phyloP scores from a whole-genome alignment of 2,113 vertebrate genomes.

The Lophotis ruficrista region DNA sequence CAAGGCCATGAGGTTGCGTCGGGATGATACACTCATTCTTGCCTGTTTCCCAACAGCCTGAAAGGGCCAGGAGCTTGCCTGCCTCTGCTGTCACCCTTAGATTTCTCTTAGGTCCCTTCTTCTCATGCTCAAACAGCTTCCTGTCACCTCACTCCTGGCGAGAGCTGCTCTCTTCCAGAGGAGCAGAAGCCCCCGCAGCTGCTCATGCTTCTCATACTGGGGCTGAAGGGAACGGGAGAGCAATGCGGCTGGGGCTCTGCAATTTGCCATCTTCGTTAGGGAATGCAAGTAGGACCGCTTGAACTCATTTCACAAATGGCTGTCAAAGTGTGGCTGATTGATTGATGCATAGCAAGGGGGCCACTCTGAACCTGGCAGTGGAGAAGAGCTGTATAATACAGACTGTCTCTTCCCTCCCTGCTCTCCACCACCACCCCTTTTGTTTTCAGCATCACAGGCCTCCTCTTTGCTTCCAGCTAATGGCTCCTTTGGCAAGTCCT shows the following conservation, averaged over 20 bases:
- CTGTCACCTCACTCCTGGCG: fast-evolving
- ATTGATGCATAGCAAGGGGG: not conserved
- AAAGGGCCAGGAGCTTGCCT: not conserved
- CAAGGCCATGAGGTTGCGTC: not conserved
- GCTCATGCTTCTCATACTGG: not conserved
- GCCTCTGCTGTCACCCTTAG: not conserved
- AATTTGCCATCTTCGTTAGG: not conserved
- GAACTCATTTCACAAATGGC: not conserved
- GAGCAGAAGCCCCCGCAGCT: not conserved
- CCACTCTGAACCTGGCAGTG: not conserved
- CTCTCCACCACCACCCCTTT: not conserved
- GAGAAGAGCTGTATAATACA: not conserved
- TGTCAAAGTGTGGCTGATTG: not conserved
- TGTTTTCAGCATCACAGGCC: slow-evolving; percentile 6
- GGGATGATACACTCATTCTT: not conserved
- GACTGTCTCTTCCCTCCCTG: not conserved
- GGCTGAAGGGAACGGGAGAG: not conserved
- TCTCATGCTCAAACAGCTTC: not conserved
- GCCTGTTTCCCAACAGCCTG: not conserved
- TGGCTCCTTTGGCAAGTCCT: not conserved
- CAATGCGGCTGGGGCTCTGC: not conserved
- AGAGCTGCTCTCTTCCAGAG: not conserved
- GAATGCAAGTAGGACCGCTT: not conserved
- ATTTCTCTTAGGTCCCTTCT: not conserved
- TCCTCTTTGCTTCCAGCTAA: not conserved